Base-by-base conservation (phyloP, 1,140 invertebrate species). In the Ceratitis capitata region DNA sequence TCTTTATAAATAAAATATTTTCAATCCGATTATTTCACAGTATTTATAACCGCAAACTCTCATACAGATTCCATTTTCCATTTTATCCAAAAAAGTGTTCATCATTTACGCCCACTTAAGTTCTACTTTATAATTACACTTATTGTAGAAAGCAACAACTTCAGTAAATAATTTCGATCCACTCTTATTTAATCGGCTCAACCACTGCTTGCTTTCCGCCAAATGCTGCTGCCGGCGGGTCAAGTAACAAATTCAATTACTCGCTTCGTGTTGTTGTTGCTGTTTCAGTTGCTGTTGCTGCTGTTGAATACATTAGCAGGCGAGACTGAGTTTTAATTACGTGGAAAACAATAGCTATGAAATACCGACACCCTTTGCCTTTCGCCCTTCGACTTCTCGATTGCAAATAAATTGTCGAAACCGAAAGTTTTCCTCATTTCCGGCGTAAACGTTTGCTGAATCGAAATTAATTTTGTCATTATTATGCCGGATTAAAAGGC, bases 401-500 rank as follows among this genome's bases (percentile, higher is more conserved):
- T 14, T 6, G 69, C n/a, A 45, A 78, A 78, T 19, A 39, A 69
- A 69, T 35, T 69, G 29, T 69, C 29, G 32, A 35, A 69, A 69
- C 32, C 42, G 69, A 78, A 78, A 78, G 69, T 78, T 78, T 78
- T 78, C 39, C 39, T 78, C 69, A 78, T 78, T 78, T 78, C 69
- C 69, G 69, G 69, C 69, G 69, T 45, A 78, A 78, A 42, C 39
- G n/a, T 78, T 78, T 19, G 39, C 19, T 78, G 39, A 78, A 78
- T 78, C 14, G 69, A 78, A 78, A 78, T 78, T 78, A 78, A 78
- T 78, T 78, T 78, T 78, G 69, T 78, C 69, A 78, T 78, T 78
- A 78, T 78, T 78, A 78, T 78, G 69, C 9, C 42, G 69, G 69
- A 78, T 78, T 47, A 78, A 78, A 16, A 19, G 39, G 39, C 69